Evolutionary conservation across 2,888 invertebrate genomes (phyloP), one percentile per base, ranked within the genome.

Genomic region (Odontocerum albicorne): DNA sequence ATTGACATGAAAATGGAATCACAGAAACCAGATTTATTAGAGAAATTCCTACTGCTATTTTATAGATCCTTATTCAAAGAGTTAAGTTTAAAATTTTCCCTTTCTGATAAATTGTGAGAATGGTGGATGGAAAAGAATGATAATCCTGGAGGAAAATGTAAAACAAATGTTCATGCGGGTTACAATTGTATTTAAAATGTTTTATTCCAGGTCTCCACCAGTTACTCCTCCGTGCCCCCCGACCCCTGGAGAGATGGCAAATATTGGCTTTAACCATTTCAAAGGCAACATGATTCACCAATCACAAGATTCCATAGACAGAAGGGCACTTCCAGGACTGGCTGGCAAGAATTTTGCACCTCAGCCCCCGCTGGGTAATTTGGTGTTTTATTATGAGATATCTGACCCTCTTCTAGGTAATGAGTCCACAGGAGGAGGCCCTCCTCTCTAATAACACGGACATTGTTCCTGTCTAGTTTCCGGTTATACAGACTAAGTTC

Each of bases 261-360:
- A 55, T 42, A 58, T 51, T 27, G 55, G 74, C 55, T 73, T 72
- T 63, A 70, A 70, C 21, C 73, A 72, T 7, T 70, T 73, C 10
- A 66, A 71, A 59, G 70, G 77, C 16, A 72, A 77, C 2, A 72
- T 77, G 12, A 70, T 82, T 49, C 78, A 80, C 57, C 79, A 81
- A 59, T 78, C 79, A 0, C 72, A 82, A 57, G 80, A 79, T 63
- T 73, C 73, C n/a, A 60, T 78, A 17, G 71, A 72, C 51, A 61
- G 57, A 17, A 55, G 45, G 33, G 4, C 10, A 2, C 13, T 40
- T 10, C 16, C 50, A 4, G 36, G 36, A 6, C 17, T 47, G 12
- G 21, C 32, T 13, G 46, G 39, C 10, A 58, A 59, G 45, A 55
- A 52, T 20, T 53, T 55, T 17, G 63, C 62, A 22, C 63, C 65